Evolutionary conservation across 2,888 invertebrate species (phyloP).

Genomic region (Aphidoletes aphidimyza): DNA sequence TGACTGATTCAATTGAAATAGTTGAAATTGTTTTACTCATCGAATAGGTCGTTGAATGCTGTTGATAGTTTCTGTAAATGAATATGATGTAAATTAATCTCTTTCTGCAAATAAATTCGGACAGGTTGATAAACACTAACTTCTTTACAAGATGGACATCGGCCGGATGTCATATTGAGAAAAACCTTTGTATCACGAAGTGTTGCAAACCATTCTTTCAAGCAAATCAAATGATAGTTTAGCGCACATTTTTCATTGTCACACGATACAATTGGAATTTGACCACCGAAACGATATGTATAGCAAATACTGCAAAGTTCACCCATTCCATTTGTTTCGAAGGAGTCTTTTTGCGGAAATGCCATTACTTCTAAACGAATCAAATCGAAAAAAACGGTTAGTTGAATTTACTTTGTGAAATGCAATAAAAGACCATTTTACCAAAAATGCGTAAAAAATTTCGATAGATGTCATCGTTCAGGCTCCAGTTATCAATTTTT

Average conservation of each 20-base stretch:
- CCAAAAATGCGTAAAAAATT: constrained; percentile 64
- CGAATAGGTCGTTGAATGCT: neutral
- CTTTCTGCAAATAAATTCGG: neutral
- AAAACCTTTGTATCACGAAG: constrained; percentile 63
- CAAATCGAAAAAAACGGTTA: neutral
- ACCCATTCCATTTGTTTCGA: constrained; percentile 56
- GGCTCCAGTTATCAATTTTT: constrained; percentile 63
- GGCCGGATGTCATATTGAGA: constrained; percentile 63
- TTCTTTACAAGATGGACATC: constrained; percentile 65
- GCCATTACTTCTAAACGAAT: constrained; percentile 62
- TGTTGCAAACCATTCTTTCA: constrained; percentile 65
- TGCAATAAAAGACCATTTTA: no score
- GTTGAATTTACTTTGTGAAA: no score
- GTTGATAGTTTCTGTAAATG: constrained; percentile 48
- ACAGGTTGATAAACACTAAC: constrained; percentile 59
- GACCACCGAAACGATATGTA: constrained; percentile 62
- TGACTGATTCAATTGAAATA: no score
- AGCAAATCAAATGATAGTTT: constrained; percentile 63
- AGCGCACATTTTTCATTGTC: constrained; percentile 64
- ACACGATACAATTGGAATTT: constrained; percentile 65
- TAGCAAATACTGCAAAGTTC: constrained; percentile 64
- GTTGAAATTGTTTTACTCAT: neutral
- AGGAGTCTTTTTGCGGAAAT: constrained; percentile 62
- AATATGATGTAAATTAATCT: neutral
- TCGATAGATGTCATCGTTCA: constrained; percentile 64